Base-by-base conservation (phyloP, 2,888 invertebrate genomes). In the Dicyrtoma fusca region DNA sequence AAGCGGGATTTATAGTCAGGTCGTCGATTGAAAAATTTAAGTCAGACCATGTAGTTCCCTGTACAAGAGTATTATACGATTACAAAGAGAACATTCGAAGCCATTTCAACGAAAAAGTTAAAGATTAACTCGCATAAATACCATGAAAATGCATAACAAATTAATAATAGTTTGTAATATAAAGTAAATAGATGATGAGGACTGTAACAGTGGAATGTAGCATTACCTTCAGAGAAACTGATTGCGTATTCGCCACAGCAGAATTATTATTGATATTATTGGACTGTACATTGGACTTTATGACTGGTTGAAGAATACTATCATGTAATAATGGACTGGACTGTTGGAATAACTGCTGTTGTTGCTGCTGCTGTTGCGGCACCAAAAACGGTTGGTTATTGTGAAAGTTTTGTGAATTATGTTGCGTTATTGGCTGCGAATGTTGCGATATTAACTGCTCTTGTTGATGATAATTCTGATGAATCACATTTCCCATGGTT, bases 11-110 rank as follows among this genome's bases (percentile, higher is more conserved):
- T 5, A 71, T 65, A 61, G 77, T 80, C 25, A 80, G 73, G 71
- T 78, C 78, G 70, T 78, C 77, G 14, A 79, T 69, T 61, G 77
- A 77, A 64, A 80, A 75, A 47, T 79, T 79, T 65, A 80, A 74
- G 64, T 79, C 80, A 57, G 77, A 76, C 80, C 80, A 80, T 6
- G 80, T 80, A 45, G 80, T 80, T 69, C 80, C 80, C 79, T 80
- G 51, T 23, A 61, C 55, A 65, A n/a, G n/a, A n/a, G n/a, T n/a
- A n/a, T n/a, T n/a, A n/a, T n/a, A n/a, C n/a, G n/a, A n/a, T n/a
- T n/a, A n/a, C n/a, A n/a, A n/a, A n/a, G n/a, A n/a, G n/a, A n/a
- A n/a, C n/a, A n/a, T n/a, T n/a, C n/a, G n/a, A n/a, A n/a, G n/a
- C n/a, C n/a, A n/a, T n/a, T n/a, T n/a, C n/a, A n/a, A n/a, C n/a